phyloP scores from a whole-genome alignment of 2,113 vertebrate genomes.

The Apodemus sylvaticus region DNA sequence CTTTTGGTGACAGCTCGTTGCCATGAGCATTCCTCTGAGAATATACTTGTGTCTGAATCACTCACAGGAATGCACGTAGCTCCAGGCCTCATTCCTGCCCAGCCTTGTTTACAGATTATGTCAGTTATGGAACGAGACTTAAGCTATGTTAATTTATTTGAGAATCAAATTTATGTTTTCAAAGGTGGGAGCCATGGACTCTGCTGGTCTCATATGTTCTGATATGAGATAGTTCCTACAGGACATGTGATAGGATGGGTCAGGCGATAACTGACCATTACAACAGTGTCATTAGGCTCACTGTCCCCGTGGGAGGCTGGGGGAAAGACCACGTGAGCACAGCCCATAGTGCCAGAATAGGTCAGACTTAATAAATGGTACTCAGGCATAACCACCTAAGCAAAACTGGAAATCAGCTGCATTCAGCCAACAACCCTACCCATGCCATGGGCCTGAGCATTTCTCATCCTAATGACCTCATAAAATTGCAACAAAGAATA shows the following conservation, averaged over 20 bases:
- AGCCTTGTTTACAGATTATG: background rate
- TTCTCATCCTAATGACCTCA: background rate
- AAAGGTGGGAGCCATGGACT: background rate
- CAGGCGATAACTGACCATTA: background rate
- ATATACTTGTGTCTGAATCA: rapidly evolving
- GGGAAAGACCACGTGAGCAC: too few relatives aligned
- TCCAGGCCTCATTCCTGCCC: background rate
- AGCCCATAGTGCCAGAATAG: background rate
- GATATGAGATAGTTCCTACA: background rate
- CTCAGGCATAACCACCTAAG: background rate
- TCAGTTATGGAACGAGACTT: background rate
- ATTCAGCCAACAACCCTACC: background rate
- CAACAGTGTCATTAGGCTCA: background rate
- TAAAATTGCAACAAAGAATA: background rate
- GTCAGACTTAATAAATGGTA: background rate
- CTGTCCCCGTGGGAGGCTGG: background rate
- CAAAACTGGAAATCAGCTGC: background rate
- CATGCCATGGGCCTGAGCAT: background rate
- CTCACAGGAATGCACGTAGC: rapidly evolving
- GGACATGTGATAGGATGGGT: background rate
- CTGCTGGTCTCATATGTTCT: background rate
- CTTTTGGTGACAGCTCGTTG: background rate
- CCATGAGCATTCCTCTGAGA: background rate
- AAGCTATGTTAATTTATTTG: background rate
- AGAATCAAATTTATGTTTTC: background rate